Evolutionary conservation across 2,888 invertebrate species (phyloP), one percentile per base, ranked within the genome.

Genomic region (Megastigmus dorsalis): DNA sequence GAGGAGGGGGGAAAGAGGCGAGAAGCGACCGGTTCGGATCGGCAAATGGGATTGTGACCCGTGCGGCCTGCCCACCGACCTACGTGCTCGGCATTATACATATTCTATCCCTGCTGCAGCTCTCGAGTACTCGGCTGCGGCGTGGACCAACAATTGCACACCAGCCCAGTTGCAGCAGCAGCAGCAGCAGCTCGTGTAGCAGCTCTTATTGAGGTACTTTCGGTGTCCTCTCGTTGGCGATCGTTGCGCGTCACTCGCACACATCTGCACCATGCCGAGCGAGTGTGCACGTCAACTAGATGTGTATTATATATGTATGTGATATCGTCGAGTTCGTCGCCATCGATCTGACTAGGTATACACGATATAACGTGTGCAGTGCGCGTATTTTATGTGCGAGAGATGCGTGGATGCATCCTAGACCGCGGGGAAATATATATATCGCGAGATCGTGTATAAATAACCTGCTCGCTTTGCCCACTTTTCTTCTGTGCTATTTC

Each of bases 191-290:
- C 38, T 60, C 26, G 28, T 30, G 66, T 41, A n/a, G 30, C 28
- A 50, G 9, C 41, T 54, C 41, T 55, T 30, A 43, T 63, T 33
- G 20, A 63, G 62, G 36, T 50, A 50, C 36, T 63, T 63, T 43
- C 30, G 43, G 2, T 10, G 18, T 20, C 26, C 18, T 54, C 5
- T 23, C 52, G 28, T 18, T n/a, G 5, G n/a, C 28, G 6, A 43
- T 43, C n/a, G n/a, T n/a, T 6, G 2, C 15, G 43, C n/a, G 10
- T 15, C 15, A 3, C 54, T 30, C 30, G 15, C 30, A 6, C 7
- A 23, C 23, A 23, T 7, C 5, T 7, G 13, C n/a, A 28, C 13
- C 13, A n/a, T 7, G 7, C 41, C 13, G 26, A 7, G 26, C 4
- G 10, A 1, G 15, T 28, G 18, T 4, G 15, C 43, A 15, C 15